Base-by-base conservation (phyloP, 2,113 vertebrate species). In the Spilogale gracilis region DNA sequence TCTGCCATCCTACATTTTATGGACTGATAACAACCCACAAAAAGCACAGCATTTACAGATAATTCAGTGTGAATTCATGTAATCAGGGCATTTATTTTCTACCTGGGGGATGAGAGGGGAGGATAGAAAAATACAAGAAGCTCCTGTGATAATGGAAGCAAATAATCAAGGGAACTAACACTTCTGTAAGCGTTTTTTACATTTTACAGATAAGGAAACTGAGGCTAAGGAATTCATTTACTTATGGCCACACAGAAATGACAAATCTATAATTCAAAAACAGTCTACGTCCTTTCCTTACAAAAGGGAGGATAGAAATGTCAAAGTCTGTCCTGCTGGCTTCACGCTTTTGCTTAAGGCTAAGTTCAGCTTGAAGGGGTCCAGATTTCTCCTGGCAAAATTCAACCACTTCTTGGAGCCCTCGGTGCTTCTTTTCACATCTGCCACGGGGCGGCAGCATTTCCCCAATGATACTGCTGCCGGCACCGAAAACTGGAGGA, bases 401-500 rank as follows among this genome's bases (percentile, higher is more conserved):
- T 65, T 23, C 58, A 48, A 14, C 20, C 9, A 2, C 5, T 23
- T 38, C 23, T 89, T 5, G 9, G 20, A 43, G n/a, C 4, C 9
- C 17, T 25, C 0, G 0, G 50, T 17, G 30, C n/a, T 27, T 52
- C 48, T 80, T 61, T 20, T 50, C 73, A 82, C 4, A 21, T n/a
- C 0, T 6, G 0, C 97, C 96, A 88, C 95, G 9, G 92, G 97
- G 93, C 90, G 96, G 94, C 97, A 96, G 95, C 88, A 76, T 96
- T 92, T 96, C 87, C 45, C 91, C 94, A 95, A 21, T 0, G 38
- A 97, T 43, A 45, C 3, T 3, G n/a, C 71, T 25, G 3, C 82
- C 18, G 4, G 20, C 20, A 0, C 1, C 14, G 32, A 74, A 2
- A 0, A 0, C 20, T 2, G 1, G 2, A 38, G 50, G 14, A 23